phyloP scores from a whole-genome alignment of 2,113 vertebrate species.

The Neogobius melanostomus region DNA sequence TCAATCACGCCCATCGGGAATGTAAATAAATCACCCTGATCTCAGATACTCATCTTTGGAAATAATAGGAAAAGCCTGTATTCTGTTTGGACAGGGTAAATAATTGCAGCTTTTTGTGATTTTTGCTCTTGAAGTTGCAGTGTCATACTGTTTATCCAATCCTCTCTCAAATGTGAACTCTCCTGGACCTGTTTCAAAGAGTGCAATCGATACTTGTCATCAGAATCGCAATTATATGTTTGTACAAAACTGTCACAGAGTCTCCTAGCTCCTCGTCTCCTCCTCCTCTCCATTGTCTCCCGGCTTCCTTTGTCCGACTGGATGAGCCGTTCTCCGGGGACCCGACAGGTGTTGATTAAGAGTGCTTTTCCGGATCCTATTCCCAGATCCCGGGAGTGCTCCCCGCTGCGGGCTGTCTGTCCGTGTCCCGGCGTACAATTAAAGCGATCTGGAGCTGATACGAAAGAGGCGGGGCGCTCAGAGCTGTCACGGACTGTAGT shows the following conservation, averaged over 20 bases:
- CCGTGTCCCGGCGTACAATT: background rate
- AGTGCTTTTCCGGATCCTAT: background rate
- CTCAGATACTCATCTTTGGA: no score
- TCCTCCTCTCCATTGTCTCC: background rate
- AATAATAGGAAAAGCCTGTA: no score
- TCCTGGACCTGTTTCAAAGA: no score
- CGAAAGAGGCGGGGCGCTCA: background rate
- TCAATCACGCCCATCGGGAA: no score
- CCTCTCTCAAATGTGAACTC: no score
- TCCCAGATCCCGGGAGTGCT: background rate
- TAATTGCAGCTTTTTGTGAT: no score
- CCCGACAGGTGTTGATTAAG: slow-evolving; percentile 4
- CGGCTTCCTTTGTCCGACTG: slow-evolving; percentile 2
- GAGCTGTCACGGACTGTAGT: background rate
- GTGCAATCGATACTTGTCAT: no score
- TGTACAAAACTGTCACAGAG: background rate
- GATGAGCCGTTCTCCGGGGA: background rate
- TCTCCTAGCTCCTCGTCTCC: background rate
- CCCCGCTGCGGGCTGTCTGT: slow-evolving; percentile 4
- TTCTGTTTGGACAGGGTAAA: no score
- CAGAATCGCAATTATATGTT: no score
- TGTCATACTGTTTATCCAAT: no score
- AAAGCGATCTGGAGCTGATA: background rate
- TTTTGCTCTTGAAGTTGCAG: no score
- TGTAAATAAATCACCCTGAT: no score